A percentile compares a stretch with the other conserved stretches of the same genome.
Evolutionary conservation across 2,888 invertebrate genomes (phyloP).

Genomic region (Ophioninae sp.): DNA sequence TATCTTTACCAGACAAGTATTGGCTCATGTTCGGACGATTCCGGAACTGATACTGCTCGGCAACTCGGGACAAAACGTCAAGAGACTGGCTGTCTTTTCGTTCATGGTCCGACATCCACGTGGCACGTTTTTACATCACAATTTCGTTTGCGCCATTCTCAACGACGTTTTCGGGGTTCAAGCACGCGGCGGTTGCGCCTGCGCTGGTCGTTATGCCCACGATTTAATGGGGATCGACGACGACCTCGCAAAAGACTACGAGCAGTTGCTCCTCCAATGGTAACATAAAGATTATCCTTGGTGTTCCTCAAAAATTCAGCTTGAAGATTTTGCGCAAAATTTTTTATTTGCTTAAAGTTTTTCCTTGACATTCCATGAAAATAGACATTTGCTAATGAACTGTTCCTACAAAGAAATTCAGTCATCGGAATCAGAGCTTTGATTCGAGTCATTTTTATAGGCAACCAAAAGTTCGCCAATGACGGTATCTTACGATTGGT

Average conservation of each 20-base stretch:
- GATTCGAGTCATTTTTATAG: no score
- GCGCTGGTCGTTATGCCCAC: constrained; percentile 92
- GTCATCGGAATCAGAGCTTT: no score
- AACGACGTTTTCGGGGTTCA: constrained; percentile 97
- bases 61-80: constrained; percentile 85
- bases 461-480: neutral
- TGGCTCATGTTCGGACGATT: constrained; percentile 89
- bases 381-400: no score
- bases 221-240: constrained; percentile 92
- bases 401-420: no score
- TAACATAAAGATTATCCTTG: constrained; percentile 72
- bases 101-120: constrained; percentile 91
- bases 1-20: constrained; percentile 86
- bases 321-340: no score
- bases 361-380: no score
- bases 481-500: neutral
- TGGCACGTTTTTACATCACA: constrained; percentile 93
- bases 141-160: constrained; percentile 91
- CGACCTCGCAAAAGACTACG: constrained; percentile 88
- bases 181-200: constrained; percentile 89
- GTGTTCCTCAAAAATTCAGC: no score
- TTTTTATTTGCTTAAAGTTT: no score
- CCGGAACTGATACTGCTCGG: constrained; percentile 91
- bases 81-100: constrained; percentile 91
- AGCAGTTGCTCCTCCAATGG: constrained; percentile 86